Conservation (phyloP, 2,888 invertebrate genomes). For the Limnephilus lunatus region DNA sequence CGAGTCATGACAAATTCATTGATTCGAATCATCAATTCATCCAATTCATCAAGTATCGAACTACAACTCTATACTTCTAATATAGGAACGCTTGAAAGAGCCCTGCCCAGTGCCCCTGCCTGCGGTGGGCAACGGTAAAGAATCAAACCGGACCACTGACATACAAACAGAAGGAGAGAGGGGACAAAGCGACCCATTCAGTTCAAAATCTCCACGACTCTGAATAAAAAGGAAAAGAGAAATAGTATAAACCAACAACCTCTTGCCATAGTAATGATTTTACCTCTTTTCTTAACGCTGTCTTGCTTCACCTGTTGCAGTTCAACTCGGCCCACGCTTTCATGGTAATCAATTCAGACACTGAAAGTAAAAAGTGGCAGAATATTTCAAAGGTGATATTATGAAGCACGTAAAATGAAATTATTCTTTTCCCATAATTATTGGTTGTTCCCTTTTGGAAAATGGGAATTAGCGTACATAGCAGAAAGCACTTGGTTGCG, state of each 20-base stretch:
- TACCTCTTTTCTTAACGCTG: not conserved
- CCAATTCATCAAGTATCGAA: not conserved
- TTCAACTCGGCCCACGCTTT: conserved; percentile 2
- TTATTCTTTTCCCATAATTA: conserved; percentile 5
- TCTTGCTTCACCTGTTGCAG: conserved; percentile 18
- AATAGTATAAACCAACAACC: not conserved
- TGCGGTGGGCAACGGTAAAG: conserved; percentile 51
- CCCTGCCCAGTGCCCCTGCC: conserved; percentile 35
- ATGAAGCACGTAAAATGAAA: not conserved
- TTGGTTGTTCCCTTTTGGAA: conserved; percentile 22
- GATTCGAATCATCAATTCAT: not conserved
- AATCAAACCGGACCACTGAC: conserved; percentile 57
- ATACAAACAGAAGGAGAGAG: conserved; percentile 27
- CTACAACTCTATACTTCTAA: not conserved
- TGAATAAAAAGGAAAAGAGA: not conserved
- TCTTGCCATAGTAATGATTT: not conserved
- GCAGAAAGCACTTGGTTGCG: conserved; percentile 8
- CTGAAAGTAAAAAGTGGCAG: conserved; percentile 2
- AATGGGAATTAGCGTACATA: not conserved
- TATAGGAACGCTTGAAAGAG: conserved; percentile 2
- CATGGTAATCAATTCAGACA: not conserved
- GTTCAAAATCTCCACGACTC: not conserved
- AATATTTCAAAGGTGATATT: not conserved
- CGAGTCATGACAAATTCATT: not conserved
- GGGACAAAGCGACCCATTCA: not conserved